These are phyloP conservation scores for Phymanthus crucifer DNA, from an alignment of 92 coral and sea anemone species.

Conservation along the genomic window DNA sequence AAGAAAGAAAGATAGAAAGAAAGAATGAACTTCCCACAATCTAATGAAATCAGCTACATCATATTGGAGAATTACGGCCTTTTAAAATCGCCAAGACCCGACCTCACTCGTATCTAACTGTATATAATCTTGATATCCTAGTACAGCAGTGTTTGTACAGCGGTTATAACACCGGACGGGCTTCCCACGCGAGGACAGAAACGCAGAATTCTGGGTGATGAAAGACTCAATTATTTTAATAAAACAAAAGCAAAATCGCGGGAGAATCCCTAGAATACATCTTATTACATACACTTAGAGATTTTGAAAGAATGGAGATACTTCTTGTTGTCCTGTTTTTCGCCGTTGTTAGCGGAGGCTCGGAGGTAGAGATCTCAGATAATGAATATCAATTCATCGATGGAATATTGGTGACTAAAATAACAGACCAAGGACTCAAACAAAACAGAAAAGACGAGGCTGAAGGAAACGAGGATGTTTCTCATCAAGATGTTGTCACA, in stretches of 20 bases:
- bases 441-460: conserved; percentile 14
- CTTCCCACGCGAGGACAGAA: neutral
- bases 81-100: no score
- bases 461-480: conserved; percentile 35
- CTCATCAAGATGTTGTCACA: conserved; percentile 30
- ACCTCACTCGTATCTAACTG: no score
- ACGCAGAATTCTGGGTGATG: neutral
- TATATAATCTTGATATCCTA: neutral
- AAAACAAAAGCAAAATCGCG: neutral
- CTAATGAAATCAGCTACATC: no score
- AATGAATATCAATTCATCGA: conserved; percentile 59
- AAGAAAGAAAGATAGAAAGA: no score
- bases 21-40: no score
- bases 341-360: neutral
- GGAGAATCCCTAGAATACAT: neutral
- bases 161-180: neutral
- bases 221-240: neutral
- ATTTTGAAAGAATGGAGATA: neutral
- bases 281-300: neutral
- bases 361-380: conserved; percentile 27
- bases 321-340: conserved; percentile 39
- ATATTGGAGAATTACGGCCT: no score
- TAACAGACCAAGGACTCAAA: neutral
- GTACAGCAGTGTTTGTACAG: neutral
- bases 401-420: conserved; percentile 44